Percentiles rank a stretch among this genome's conserved stretches.
Conservation (phyloP, 1,140 invertebrate species). For the Drosophila kepulauana region DNA sequence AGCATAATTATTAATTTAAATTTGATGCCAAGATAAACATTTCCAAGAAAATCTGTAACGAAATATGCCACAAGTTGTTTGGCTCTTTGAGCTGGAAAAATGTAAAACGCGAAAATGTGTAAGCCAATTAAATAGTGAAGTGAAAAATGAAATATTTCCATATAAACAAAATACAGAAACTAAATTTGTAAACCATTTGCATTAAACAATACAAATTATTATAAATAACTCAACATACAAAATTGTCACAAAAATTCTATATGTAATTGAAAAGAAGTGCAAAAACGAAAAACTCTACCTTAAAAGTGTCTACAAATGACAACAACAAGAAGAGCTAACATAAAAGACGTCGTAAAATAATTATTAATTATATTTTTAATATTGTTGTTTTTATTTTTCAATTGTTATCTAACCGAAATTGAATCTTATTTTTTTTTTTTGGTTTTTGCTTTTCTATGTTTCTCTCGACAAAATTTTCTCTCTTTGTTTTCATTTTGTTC, state of each 20-base stretch:
- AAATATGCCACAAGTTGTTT: not conserved
- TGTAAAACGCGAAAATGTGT: constrained; percentile 4
- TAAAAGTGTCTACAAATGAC: constrained; percentile 73
- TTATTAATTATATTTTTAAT: constrained; percentile 12
- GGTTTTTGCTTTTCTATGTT: constrained; percentile 51
- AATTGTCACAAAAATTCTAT: constrained; percentile 27
- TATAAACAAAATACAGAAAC: not conserved
- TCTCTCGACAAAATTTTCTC: constrained; percentile 21
- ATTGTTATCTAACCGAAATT: constrained; percentile 12
- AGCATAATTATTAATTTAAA: constrained; percentile 14
- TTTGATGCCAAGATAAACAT: constrained; percentile 5
- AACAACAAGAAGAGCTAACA: constrained; percentile 84
- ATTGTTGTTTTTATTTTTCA: constrained; percentile 26
- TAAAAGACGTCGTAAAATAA: constrained; percentile 32
- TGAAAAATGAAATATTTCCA: not conserved
- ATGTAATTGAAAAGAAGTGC: constrained; percentile 5
- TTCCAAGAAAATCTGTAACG: constrained; percentile 3
- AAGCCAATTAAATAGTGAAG: not conserved
- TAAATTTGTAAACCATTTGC: not conserved
- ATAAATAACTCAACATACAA: constrained; percentile 8
- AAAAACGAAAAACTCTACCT: constrained; percentile 36
- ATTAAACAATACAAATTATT: constrained; percentile 5
- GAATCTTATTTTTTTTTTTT: not conserved
- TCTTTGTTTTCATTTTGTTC: constrained; percentile 21
- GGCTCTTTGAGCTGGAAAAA: not conserved